Evolutionary conservation across 2,113 vertebrate species (phyloP).

Genomic region (Lepus americanus): DNA sequence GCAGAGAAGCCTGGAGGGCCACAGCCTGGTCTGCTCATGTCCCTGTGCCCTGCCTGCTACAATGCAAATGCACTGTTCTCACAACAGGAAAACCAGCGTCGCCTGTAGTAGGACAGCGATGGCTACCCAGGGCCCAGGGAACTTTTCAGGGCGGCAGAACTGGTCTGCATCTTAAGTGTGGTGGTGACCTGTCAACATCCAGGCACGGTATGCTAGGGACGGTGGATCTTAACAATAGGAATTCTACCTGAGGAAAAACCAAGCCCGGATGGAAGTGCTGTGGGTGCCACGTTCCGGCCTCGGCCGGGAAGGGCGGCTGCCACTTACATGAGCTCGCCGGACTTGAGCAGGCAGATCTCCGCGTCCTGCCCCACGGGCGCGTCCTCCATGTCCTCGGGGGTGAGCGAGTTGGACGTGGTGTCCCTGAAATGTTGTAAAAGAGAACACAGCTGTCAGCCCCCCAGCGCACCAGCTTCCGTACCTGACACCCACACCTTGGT

Average conservation of each 20-base stretch:
- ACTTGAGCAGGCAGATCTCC: slow-evolving; percentile 95
- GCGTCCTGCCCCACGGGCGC: slow-evolving; percentile 91
- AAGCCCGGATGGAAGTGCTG: neutral
- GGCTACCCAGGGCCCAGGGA: fast-evolving
- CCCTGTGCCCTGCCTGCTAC: neutral
- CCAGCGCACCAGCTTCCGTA: neutral
- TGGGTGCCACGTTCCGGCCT: neutral
- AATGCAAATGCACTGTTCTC: neutral
- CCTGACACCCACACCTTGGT: neutral
- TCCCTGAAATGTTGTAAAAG: slow-evolving; percentile 85
- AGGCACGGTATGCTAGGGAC: neutral
- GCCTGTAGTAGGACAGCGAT: neutral
- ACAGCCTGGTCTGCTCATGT: neutral
- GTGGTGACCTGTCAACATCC: neutral
- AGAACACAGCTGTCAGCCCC: slow-evolving; percentile 35
- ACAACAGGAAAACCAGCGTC: neutral
- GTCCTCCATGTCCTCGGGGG: slow-evolving; percentile 91
- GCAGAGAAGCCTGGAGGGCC: no score
- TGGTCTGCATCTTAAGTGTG: neutral
- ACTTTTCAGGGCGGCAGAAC: neutral
- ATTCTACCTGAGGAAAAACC: neutral
- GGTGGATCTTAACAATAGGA: neutral
- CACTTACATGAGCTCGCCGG: slow-evolving; percentile 96
- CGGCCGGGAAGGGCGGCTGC: neutral
- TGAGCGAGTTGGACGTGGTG: slow-evolving; percentile 87